Evolutionary conservation across 2,797 vertebrate species (phyloP).

Genomic region (Catamblyrhynchus diadema): DNA sequence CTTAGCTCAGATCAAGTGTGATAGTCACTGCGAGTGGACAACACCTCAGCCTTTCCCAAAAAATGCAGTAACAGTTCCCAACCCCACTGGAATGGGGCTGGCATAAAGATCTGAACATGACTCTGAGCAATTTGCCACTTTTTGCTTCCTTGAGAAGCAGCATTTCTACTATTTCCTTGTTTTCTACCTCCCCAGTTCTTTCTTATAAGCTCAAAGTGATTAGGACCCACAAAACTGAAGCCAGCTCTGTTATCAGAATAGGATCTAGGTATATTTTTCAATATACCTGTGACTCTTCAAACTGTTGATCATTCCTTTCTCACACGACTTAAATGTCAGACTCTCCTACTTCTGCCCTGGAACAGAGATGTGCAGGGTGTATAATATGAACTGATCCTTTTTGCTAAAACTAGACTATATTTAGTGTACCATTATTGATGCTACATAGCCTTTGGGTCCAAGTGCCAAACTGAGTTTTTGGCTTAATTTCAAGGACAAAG

Average conservation of each 20-base stretch:
- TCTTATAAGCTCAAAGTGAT: not conserved
- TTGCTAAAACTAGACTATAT: not conserved
- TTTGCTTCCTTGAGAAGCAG: not conserved
- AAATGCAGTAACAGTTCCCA: not conserved
- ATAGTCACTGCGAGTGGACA: not conserved
- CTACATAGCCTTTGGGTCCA: not conserved
- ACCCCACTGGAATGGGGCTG: not conserved
- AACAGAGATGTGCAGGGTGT: not conserved
- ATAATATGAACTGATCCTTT: not conserved
- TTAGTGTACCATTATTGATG: not conserved
- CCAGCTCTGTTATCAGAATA: not conserved
- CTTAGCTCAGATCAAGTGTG: not conserved
- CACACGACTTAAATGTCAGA: not conserved
- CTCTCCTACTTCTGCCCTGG: not conserved
- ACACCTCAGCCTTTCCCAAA: not conserved
- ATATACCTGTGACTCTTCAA: not conserved
- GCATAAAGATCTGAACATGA: not conserved
- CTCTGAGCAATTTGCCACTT: not conserved
- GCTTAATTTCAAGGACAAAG: constrained; percentile 9
- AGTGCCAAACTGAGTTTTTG: not conserved
- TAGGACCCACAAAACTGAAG: not conserved
- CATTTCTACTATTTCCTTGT: not conserved
- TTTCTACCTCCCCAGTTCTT: not conserved
- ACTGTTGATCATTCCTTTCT: not conserved
- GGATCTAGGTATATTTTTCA: not conserved